Evolutionary conservation across 2,888 invertebrate species (phyloP).

Genomic region (Coenonympha glycerion): DNA sequence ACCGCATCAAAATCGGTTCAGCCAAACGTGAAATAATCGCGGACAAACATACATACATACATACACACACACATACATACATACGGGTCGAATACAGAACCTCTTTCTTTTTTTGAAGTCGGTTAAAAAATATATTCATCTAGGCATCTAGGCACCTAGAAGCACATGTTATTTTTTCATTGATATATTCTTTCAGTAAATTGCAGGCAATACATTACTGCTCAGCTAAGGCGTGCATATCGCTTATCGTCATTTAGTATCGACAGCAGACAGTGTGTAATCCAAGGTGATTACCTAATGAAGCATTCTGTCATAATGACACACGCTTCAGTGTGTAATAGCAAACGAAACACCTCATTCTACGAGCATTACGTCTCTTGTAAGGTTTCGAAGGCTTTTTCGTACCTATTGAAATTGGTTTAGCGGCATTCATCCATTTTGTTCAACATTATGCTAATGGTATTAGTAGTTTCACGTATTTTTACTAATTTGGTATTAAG

Average conservation of each 20-base stretch:
- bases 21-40: no score
- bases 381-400: constrained; percentile 2
- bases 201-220: neutral
- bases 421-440: constrained; percentile 1
- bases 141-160: no score
- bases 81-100: no score
- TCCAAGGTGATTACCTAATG: constrained; percentile 58
- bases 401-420: constrained; percentile 3
- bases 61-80: no score
- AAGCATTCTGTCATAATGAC: constrained; percentile 48
- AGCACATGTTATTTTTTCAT: no score
- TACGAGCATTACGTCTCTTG: constrained; percentile 2
- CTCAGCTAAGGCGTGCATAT: neutral
- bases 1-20: no score
- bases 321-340: constrained; percentile 24
- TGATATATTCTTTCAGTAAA: neutral
- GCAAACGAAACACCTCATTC: constrained; percentile 8
- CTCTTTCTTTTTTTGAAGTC: no score
- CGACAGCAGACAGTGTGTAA: constrained; percentile 54
- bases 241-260: constrained; percentile 62
- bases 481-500: neutral
- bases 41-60: no score
- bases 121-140: no score
- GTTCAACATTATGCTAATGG: neutral
- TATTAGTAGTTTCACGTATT: neutral